Conservation (phyloP, 2,888 invertebrate genomes). For the Rhagophthalmus giganteus region DNA sequence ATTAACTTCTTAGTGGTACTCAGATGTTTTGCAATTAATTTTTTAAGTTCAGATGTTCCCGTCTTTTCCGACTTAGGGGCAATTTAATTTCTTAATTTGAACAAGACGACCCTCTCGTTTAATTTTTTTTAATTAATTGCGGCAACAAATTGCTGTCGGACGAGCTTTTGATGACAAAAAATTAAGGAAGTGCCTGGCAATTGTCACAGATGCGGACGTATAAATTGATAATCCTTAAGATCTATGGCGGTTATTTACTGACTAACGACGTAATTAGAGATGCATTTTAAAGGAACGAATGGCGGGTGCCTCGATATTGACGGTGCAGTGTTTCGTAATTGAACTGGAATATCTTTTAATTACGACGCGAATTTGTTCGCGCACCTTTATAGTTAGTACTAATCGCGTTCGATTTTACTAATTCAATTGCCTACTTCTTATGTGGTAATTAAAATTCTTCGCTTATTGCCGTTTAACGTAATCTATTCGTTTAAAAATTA, state of each 20-base stretch:
- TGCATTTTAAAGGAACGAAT: too few relatives aligned
- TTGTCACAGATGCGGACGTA: conserved; percentile 55
- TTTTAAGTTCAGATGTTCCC: too few relatives aligned
- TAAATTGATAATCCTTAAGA: conserved; percentile 55
- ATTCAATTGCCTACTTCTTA: too few relatives aligned
- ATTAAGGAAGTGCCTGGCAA: conserved; percentile 46
- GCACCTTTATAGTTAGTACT: too few relatives aligned
- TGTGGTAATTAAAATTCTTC: too few relatives aligned
- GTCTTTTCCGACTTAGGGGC: conserved; percentile 1
- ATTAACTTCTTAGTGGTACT: background rate
- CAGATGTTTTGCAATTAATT: too few relatives aligned
- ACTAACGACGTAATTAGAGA: conserved; percentile 46
- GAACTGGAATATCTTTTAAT: conserved; percentile 16
- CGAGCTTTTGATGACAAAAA: conserved; percentile 56
- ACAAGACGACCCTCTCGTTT: conserved; percentile 34
- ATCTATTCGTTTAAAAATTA: conserved; percentile 4
- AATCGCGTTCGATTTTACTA: too few relatives aligned
- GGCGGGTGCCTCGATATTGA: too few relatives aligned
- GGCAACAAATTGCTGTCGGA: conserved; percentile 50
- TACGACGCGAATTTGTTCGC: too few relatives aligned
- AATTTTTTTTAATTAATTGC: conserved; percentile 54
- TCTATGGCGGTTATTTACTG: conserved; percentile 52
- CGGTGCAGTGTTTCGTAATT: too few relatives aligned
- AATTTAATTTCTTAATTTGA: conserved; percentile 41
- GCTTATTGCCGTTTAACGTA: too few relatives aligned